phyloP scores from a whole-genome alignment of 1,140 invertebrate genomes.

The Neodiprion lecontei region DNA sequence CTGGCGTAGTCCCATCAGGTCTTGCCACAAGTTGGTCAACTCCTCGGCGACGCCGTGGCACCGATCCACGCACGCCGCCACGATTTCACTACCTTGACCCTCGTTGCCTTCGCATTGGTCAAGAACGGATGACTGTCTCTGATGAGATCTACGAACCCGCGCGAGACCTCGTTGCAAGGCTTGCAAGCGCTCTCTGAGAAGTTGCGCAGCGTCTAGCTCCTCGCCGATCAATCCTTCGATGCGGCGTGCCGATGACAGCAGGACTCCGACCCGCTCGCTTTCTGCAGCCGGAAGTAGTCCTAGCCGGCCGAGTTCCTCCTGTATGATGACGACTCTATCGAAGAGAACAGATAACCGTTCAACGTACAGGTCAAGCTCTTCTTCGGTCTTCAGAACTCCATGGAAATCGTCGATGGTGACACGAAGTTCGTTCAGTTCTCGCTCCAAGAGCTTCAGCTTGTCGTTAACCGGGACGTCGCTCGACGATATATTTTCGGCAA shows the following conservation, averaged over 20 bases:
- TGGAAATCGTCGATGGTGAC: conserved; percentile 72
- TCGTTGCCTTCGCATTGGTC: conserved; percentile 76
- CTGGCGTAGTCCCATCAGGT: conserved; percentile 76
- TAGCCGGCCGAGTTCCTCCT: conserved; percentile 78
- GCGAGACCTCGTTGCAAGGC: conserved; percentile 72
- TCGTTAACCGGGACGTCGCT: conserved; percentile 74
- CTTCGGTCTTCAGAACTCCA: conserved; percentile 80
- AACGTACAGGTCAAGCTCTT: conserved; percentile 80
- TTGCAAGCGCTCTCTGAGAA: conserved; percentile 74
- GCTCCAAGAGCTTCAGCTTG: conserved; percentile 75
- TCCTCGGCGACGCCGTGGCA: conserved; percentile 73
- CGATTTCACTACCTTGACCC: conserved; percentile 73
- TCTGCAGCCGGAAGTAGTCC: conserved; percentile 75
- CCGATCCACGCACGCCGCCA: conserved; percentile 72
- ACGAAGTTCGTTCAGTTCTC: conserved; percentile 75
- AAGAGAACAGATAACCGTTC: conserved; percentile 79
- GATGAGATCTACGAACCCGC: conserved; percentile 71
- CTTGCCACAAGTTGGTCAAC: conserved; percentile 73
- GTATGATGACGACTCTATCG: conserved; percentile 74
- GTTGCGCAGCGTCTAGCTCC: conserved; percentile 74
- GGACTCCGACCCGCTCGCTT: conserved; percentile 75
- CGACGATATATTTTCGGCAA: conserved; percentile 72
- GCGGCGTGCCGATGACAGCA: conserved; percentile 71
- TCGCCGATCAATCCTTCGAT: conserved; percentile 75
- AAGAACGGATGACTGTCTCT: conserved; percentile 67